These are phyloP conservation scores for Perizoma affinitatum DNA, from an alignment of 2,888 invertebrate genomes.

Conservation along the genomic window DNA sequence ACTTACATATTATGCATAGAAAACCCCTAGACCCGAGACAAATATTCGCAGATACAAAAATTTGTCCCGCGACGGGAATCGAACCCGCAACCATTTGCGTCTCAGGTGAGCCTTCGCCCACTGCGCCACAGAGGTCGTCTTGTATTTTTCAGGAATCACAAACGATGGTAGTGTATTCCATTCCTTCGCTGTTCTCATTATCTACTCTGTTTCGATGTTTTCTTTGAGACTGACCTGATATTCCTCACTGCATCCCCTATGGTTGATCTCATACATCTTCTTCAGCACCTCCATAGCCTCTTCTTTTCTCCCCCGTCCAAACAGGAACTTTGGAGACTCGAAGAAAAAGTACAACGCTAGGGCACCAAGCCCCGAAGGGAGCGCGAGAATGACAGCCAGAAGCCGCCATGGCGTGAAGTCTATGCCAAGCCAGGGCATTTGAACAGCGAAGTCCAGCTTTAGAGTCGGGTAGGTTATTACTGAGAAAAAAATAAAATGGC, in stretches of 20 bases:
- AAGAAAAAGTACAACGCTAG: constrained; percentile 85
- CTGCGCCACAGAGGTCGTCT: no score
- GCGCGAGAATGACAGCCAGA: constrained; percentile 81
- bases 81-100: no score
- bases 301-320: constrained; percentile 84
- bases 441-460: constrained; percentile 75
- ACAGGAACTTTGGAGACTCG: constrained; percentile 91
- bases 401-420: constrained; percentile 89
- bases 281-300: constrained; percentile 82
- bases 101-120: no score
- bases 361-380: constrained; percentile 81
- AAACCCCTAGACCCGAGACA: no score
- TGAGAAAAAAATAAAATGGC: constrained; percentile 42
- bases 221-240: constrained; percentile 52
- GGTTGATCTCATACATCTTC: constrained; percentile 65
- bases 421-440: constrained; percentile 75
- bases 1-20: no score
- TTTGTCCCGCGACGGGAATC: no score
- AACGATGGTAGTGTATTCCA: no score
- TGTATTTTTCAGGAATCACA: no score
- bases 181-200: no score
- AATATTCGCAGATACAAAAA: no score
- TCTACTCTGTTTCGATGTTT: not conserved
- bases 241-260: constrained; percentile 52
- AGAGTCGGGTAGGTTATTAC: constrained; percentile 88